Conservation (phyloP, 1,140 invertebrate species). For the Wasmannia auropunctata region DNA sequence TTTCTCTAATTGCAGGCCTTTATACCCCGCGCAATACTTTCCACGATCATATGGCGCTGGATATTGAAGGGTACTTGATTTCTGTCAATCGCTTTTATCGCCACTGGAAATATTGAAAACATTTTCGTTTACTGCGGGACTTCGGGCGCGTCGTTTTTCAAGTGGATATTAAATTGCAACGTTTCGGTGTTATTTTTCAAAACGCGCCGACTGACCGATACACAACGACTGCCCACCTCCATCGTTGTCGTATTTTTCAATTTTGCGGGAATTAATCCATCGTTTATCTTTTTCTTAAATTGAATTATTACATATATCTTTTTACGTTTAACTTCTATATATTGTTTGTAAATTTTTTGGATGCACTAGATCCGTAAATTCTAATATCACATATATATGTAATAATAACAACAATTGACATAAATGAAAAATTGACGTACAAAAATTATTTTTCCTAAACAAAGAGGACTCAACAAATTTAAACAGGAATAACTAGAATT, state of each 20-base stretch:
- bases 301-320: slow-evolving; percentile 16
- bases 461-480: background rate
- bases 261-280: slow-evolving; percentile 31
- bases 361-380: background rate
- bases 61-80: slow-evolving; percentile 69
- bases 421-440: background rate
- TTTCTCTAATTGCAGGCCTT: slow-evolving; percentile 75
- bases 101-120: slow-evolving; percentile 72
- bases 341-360: background rate
- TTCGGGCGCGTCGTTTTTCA: slow-evolving; percentile 42
- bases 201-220: slow-evolving; percentile 37
- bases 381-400: background rate
- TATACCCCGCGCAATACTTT: slow-evolving; percentile 66
- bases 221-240: background rate
- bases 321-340: background rate
- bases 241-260: slow-evolving; percentile 25
- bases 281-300: background rate
- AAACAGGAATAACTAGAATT: too few species aligned
- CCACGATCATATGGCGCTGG: slow-evolving; percentile 63
- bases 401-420: slow-evolving; percentile 19
- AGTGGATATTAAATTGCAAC: slow-evolving; percentile 62
- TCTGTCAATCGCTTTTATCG: slow-evolving; percentile 74
- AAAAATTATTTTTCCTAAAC: background rate
- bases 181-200: slow-evolving; percentile 59
- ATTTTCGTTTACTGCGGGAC: slow-evolving; percentile 67